Base-by-base conservation (phyloP, 37 sponge, comb jelly and placozoan species). In the Ianthella basta region DNA sequence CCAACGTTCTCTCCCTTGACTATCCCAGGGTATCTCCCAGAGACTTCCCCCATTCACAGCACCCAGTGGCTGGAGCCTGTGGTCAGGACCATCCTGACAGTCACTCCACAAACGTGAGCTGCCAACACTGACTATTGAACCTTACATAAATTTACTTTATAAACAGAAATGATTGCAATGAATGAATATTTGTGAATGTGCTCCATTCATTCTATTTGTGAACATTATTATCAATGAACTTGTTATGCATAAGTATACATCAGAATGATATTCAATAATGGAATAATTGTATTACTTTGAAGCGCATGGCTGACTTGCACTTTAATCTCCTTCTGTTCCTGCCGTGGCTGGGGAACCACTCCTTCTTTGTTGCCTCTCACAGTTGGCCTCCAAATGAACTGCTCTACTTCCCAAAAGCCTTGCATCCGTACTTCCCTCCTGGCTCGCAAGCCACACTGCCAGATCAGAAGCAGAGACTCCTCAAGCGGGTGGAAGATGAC, bases 401-500 rank as follows among this genome's bases (percentile, higher is more conserved):
- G 50, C 50, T 44, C 50, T 44, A 44, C 50, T 90, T 94, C 54
- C 94, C 94, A 12, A 50, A 72, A 8, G 25, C 80, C 55, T 50
- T 91, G 32, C 79, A 40, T 21, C 85, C 86, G 60, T 79, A 54
- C 69, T 88, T 81, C 56, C 36, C 38, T 37, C 29, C 75, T 25
- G 79, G 35, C 78, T 8, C 55, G 4, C 72, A 72, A 0, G 61
- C 75, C 21, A 27, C 37, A n/a, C 60, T 67, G 15, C 39, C 72
- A 34, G 87, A 88, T 0, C 56, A 74, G 21, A 72, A 37, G 53
- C 13, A 23, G 53, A n/a, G 53, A 0, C 68, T 91, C 4, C 23
- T 88, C 10, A 61, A 59, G 29, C 82, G 89, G 25, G 89, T 88
- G 24, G 94, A 94, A 23, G 91, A 94, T 14, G 94, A 94, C 73